Base-by-base conservation (phyloP, 2,797 vertebrate genomes). In the Trachops cirrhosus region DNA sequence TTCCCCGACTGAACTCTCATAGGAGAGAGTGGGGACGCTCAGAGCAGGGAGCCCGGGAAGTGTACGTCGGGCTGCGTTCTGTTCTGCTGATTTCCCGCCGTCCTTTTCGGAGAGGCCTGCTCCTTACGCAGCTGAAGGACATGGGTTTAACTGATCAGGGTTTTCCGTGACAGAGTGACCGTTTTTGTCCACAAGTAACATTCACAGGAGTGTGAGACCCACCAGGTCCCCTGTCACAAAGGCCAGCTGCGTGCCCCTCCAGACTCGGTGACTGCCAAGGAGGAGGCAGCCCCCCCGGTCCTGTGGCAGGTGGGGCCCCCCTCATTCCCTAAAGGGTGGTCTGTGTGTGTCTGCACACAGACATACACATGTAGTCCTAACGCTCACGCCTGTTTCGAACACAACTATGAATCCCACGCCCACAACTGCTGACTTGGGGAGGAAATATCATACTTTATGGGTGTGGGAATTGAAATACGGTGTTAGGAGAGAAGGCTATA, bases 281-380 rank as follows among this genome's bases (percentile, higher is more conserved):
- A 37, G 3, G 37, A 48, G 6, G 2, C 8, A 6, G 9, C n/a
- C 9, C 26, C 15, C 15, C 26, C 10, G 11, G 18, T 6, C 7
- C 10, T 18, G 2, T 0, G 41, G 50, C 21, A 34, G 5, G 26
- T 44, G 14, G 29, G 18, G 21, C 10, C 41, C 12, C 9, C 52
- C 10, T 48, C 5, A 18, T 18, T 34, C 48, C 41, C 64, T 48
- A 15, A 46, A 32, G 16, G 5, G 15, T 21, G 15, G 46, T 52
- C 46, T 6, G 16, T 21, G 29, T 5, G 44, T 21, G 44, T 75
- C 3, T n/a, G 16, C 15, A 3, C 41, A 2, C 15, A 12, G 24
- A 2, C 68, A 44, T 39, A 9, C 68, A 44, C n/a, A 9, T 18
- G 1, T 39, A 44, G 50, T 80, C 62, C 37, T 50, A 14, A 5